These are phyloP conservation scores for Noctua janthe DNA, from an alignment of 2,888 invertebrate genomes.

Conservation along the genomic window DNA sequence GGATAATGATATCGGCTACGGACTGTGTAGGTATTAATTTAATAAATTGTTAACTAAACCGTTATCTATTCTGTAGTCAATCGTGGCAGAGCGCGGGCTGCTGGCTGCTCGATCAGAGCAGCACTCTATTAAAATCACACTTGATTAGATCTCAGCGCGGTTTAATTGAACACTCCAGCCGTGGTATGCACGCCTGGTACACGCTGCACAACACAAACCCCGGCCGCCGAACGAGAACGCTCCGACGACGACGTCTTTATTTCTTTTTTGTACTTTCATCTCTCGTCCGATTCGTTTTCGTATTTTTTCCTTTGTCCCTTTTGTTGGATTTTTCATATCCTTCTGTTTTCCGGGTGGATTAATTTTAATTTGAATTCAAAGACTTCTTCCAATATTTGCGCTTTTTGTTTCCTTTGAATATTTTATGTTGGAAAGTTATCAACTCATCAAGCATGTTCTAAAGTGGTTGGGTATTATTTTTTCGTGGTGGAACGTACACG, in stretches of 20 bases:
- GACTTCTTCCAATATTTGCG: conserved; percentile 72
- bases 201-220: conserved; percentile 68
- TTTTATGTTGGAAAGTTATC: conserved; percentile 58
- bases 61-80: conserved; percentile 76
- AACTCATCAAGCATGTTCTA: conserved; percentile 40
- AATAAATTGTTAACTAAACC: conserved; percentile 74
- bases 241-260: conserved; percentile 62
- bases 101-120: conserved; percentile 74
- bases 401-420: conserved; percentile 63
- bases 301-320: conserved; percentile 82
- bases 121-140: conserved; percentile 86
- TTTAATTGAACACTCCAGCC: conserved; percentile 84
- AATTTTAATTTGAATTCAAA: conserved; percentile 86
- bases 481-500: conserved; percentile 61
- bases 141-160: conserved; percentile 85
- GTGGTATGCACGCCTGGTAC: conserved; percentile 84
- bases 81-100: conserved; percentile 63
- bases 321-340: conserved; percentile 86
- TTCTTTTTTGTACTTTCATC: conserved; percentile 78
- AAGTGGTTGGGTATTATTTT: conserved; percentile 58
- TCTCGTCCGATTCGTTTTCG: conserved; percentile 80
- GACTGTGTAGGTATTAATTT: conserved; percentile 72
- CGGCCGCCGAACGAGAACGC: conserved; percentile 71
- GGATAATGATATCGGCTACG: conserved; percentile 74
- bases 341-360: conserved; percentile 86